Evolutionary conservation across 2,113 vertebrate species (phyloP), one percentile per base, ranked within the genome.

Genomic region (Oxyruncus cristatus): DNA sequence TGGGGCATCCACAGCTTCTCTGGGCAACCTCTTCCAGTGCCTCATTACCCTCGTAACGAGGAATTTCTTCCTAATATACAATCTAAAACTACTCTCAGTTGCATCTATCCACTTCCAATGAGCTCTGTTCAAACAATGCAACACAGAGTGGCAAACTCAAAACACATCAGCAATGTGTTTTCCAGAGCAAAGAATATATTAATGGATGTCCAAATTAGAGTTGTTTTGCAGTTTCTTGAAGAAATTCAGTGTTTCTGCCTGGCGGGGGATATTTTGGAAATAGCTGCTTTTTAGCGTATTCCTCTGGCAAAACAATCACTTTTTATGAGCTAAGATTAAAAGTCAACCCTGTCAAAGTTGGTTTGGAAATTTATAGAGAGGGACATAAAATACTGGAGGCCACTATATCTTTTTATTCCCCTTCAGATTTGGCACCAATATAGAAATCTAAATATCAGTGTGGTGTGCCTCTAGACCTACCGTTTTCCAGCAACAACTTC

Each of bases 91-190:
- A 47, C 12, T 62, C 18, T 74, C 22, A 22, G 28, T 47, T 53
- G 20, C 0, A 1, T 15, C 12, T 53, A 1, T 50, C 14, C 14
- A 21, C 0, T 0, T 47, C 21, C 2, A 4, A 47, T 20, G 14
- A 66, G 17, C 19, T 68, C 20, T 2, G 1, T 21, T 74, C 22
- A 82, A 39, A 50, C 52, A 53, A 2, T 3, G 17, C 13, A 28
- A 68, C 14, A 16, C 50, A 52, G 50, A 71, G 15, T 19, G 24
- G 21, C 4, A 41, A 59, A 67, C 30, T 79, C 39, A 47, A 42
- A 41, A 68, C 68, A 12, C 26, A 37, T 32, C 28, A 35, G 5
- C 10, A 28, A 7, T 18, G 16, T 19, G 6, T 42, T 85, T 56
- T 75, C 33, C 28, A 32, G 53, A 37, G 8, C 2, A 62, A 56